Evolutionary conservation across 2,797 vertebrate genomes (phyloP), one percentile per base, ranked within the genome.

Genomic region (Taenioides sp.): DNA sequence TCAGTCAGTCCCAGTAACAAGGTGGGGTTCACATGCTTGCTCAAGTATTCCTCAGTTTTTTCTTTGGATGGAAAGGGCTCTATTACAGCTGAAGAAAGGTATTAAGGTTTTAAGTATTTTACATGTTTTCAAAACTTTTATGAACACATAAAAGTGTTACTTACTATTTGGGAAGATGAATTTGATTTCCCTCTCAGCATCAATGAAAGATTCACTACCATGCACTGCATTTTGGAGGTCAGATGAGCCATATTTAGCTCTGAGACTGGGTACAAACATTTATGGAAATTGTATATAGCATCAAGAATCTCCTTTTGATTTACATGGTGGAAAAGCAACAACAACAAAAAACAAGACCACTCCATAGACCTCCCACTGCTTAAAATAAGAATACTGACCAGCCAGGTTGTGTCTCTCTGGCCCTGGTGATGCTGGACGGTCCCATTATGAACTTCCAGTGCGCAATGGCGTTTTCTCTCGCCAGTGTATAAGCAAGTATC

Each of bases 91-190:
- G 85, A 20, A 90, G 86, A 73, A 57, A 88, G 37, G 67, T 1
- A 47, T 37, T 37, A 37, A 37, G 34, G 43, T 16, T 47, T 16
- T 47, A 47, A 75, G 5, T 17, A 57, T 16, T 25, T 20, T 18
- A 54, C 10, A 52, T 28, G 9, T 18, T 16, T 6, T 64, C 37
- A 28, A 0, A 69, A 49, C 25, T 73, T 34, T 60, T 50, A 43
- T 25, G 1, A 71, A 66, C 10, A 69, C 18, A 68, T 3, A 61
- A 16, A 67, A 16, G 11, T 22, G 25, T 25, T 65, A 37, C 89
- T 90, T 92, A 99, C 98, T 93, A 86, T 94, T 93, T 81, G 97
- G 95, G 86, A 99, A 99, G 88, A 99, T 94, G 84, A 97, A 98
- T 75, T 89, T 92, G 78, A 99, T 96, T 90, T 99, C 98, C 61